phyloP scores from a whole-genome alignment of 2,113 vertebrate species.

The mouse (Mus musculus) region DNA sequence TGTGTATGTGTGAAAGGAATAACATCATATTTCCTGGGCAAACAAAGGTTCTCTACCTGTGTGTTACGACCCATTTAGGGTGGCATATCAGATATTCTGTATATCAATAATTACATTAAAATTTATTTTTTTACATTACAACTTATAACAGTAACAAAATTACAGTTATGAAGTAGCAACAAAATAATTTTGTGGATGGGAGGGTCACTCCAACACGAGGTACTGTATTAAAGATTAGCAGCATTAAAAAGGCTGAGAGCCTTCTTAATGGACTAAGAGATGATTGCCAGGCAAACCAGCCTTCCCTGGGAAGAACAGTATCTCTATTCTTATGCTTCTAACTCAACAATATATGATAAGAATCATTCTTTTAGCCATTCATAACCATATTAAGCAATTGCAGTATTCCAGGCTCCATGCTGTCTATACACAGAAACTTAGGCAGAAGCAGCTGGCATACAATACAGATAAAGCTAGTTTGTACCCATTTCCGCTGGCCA shows the following conservation, averaged over 20 bases:
- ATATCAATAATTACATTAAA: not conserved
- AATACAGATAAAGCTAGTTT: not conserved
- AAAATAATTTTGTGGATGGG: not conserved
- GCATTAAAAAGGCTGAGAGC: not conserved
- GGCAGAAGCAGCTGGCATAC: not conserved
- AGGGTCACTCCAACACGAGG: not conserved
- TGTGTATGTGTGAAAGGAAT: not conserved
- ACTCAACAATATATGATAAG: not conserved
- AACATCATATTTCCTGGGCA: not conserved
- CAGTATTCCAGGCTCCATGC: not conserved
- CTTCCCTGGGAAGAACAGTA: not conserved
- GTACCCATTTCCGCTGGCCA: not conserved
- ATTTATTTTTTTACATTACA: not conserved
- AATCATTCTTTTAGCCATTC: not conserved
- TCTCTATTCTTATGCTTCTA: not conserved
- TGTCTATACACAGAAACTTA: not conserved
- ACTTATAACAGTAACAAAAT: not conserved
- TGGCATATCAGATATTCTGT: not conserved
- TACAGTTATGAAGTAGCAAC: not conserved
- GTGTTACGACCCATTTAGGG: not conserved
- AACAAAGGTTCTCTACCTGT: not conserved
- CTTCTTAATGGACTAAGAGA: not conserved
- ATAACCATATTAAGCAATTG: constrained; percentile 22
- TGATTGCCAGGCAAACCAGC: not conserved
- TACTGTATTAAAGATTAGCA: not conserved